Percentiles rank a stretch among this genome's conserved stretches.
Evolutionary conservation across 1,140 invertebrate species (phyloP).

Genomic region (Cecropterus lyciades): DNA sequence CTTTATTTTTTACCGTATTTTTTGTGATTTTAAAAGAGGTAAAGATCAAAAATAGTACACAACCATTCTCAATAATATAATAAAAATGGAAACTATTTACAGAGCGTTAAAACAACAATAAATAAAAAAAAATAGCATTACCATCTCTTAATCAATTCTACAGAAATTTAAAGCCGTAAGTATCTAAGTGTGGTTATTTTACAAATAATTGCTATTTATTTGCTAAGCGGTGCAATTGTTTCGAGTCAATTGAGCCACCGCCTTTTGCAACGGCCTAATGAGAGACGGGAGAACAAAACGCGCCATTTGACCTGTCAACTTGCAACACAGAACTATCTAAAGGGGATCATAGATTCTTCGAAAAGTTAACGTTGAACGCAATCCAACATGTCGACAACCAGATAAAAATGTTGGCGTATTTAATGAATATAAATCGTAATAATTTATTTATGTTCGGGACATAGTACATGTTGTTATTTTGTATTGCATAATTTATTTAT

Average conservation of each 20-base stretch:
- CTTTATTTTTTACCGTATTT: no score
- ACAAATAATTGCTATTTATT: slow-evolving; percentile 20
- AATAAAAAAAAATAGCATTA: background rate
- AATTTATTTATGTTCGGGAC: no score
- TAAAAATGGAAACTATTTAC: no score
- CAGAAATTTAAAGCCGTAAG: slow-evolving; percentile 1
- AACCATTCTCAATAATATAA: no score
- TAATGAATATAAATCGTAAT: no score
- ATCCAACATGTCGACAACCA: no score
- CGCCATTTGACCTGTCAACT: slow-evolving; percentile 29
- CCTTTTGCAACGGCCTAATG: slow-evolving; percentile 31
- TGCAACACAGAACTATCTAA: slow-evolving; percentile 23
- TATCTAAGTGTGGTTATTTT: background rate
- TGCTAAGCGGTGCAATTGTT: slow-evolving; percentile 25
- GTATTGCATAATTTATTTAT: no score
- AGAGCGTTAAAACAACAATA: no score
- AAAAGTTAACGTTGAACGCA: background rate
- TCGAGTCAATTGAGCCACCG: slow-evolving; percentile 25
- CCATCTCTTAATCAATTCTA: background rate
- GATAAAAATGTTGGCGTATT: no score
- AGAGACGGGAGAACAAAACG: slow-evolving; percentile 18
- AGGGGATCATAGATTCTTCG: slow-evolving; percentile 7
- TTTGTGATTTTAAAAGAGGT: no score
- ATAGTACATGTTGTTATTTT: no score
- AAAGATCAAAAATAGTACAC: no score